phyloP scores from a whole-genome alignment of 1,140 invertebrate genomes.

The Meloidogyne floridensis region DNA sequence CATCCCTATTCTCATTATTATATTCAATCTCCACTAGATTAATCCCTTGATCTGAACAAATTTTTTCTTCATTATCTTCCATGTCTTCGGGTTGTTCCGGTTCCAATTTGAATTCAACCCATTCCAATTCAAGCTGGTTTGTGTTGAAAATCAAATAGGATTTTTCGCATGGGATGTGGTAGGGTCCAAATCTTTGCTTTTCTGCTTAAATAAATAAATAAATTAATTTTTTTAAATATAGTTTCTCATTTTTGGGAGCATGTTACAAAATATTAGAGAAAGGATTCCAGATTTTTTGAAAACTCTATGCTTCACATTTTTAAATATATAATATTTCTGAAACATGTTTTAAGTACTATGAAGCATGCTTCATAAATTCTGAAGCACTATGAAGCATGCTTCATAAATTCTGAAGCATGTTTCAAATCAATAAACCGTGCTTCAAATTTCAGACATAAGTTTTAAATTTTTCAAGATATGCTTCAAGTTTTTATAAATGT shows the following conservation, averaged over 20 bases:
- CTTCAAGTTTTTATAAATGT: not conserved
- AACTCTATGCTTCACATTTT: too few species aligned
- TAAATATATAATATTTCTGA: too few species aligned
- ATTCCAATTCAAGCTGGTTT: not conserved
- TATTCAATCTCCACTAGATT: constrained; percentile 1
- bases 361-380: too few species aligned
- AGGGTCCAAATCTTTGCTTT: constrained; percentile 9
- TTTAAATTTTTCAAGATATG: not conserved
- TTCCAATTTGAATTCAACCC: constrained; percentile 16
- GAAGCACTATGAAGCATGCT: too few species aligned
- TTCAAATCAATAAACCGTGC: not conserved
- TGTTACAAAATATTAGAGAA: too few species aligned
- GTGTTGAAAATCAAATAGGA: constrained; percentile 21
- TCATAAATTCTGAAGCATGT: not conserved
- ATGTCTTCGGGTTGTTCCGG: not conserved
- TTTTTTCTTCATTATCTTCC: not conserved
- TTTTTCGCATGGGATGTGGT: constrained; percentile 14
- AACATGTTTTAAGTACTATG: too few species aligned
- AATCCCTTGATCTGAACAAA: not conserved
- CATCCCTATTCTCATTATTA: not conserved
- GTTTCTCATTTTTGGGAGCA: too few species aligned
- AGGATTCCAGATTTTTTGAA: too few species aligned
- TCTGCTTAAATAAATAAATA: constrained; percentile 1
- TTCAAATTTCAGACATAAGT: not conserved
- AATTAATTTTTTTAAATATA: too few species aligned